Evolutionary conservation across 2,113 vertebrate species (phyloP), one percentile per base, ranked within the genome.

Genomic region (Sarotherodon lohbergeri): DNA sequence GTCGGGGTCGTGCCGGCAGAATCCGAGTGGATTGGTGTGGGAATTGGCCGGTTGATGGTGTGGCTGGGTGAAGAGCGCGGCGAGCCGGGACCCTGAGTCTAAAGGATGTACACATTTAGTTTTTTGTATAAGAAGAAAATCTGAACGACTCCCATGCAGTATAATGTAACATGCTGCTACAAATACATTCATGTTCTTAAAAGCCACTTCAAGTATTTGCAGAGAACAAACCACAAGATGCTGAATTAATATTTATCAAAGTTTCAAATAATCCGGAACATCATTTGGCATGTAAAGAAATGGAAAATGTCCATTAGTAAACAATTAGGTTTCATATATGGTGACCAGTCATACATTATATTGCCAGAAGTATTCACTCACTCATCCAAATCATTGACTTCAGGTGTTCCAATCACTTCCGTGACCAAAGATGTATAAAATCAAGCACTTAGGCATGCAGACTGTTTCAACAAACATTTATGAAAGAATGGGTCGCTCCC

Each of bases 51-150:
- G 95, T 97, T 98, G 96, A 97, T 96, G 50, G 98, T 98, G 96
- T 99, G 98, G 94, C 98, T 98, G 86, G 98, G 98, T 29, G 98
- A 99, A 63, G 98, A 98, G 76, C 98, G 98, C 3, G 98, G 98
- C 22, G 99, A 99, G 61, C 98, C 96, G 12, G 98, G 96, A 52
- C 98, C 98, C 95, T 99, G 99, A 81, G 98, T 99, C 99, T 99
- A 96, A n/a, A 95, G 95, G 86, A 96, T 90, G 82, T 29, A 93
- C 76, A 29, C 3, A 55, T 89, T 85, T 8, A 73, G 22, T 46
- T 46, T 52, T n/a, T 48, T 5, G 5, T 39, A 2, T 54, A 10
- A n/a, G 7, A 16, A 5, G 7, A 82, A 43, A 9, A 46, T 24
- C 43, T 29, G 24, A 76, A 32, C 1, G 4, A 50, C 16, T 50